Percentiles rank a stretch among this genome's conserved stretches.
phyloP scores from a whole-genome alignment of 1,140 invertebrate genomes.

The Linepithema humile region DNA sequence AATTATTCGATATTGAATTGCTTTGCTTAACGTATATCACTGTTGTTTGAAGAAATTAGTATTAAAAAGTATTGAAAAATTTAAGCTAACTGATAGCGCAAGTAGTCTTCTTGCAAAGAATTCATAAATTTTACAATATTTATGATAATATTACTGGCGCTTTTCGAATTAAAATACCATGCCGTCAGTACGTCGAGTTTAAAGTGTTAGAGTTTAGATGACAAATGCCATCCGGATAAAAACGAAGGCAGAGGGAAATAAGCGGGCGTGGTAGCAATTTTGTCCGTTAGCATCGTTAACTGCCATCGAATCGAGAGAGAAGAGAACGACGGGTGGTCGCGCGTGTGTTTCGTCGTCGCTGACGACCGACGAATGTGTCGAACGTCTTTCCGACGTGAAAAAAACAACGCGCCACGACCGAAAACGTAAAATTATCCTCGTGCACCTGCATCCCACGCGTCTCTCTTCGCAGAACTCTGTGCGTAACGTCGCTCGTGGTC shows the following conservation, averaged over 20 bases:
- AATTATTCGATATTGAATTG: not conserved
- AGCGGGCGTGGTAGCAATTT: conserved; percentile 41
- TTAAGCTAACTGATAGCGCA: not conserved
- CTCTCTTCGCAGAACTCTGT: not conserved
- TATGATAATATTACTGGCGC: too few relatives aligned
- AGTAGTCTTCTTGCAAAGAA: not conserved
- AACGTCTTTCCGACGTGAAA: conserved; percentile 35
- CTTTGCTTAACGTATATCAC: not conserved
- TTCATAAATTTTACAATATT: not conserved
- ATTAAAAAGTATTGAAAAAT: not conserved
- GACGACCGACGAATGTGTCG: conserved; percentile 44
- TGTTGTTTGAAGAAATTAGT: not conserved
- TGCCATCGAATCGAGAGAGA: conserved; percentile 24
- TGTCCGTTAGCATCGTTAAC: conserved; percentile 58
- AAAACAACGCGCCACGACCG: conserved; percentile 39
- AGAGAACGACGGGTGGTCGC: conserved; percentile 64
- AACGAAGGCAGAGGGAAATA: conserved; percentile 19
- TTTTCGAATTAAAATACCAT: not conserved
- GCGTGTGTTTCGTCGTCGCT: conserved; percentile 67
- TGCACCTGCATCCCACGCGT: conserved; percentile 25
- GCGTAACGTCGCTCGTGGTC: conserved; percentile 58
- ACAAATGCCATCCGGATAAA: not conserved
- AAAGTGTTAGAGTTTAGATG: not conserved
- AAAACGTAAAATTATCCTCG: conserved; percentile 16
- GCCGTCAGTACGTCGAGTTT: not conserved